Evolutionary conservation across 2,113 vertebrate genomes (phyloP).

Genomic region (Cebus imitator): DNA sequence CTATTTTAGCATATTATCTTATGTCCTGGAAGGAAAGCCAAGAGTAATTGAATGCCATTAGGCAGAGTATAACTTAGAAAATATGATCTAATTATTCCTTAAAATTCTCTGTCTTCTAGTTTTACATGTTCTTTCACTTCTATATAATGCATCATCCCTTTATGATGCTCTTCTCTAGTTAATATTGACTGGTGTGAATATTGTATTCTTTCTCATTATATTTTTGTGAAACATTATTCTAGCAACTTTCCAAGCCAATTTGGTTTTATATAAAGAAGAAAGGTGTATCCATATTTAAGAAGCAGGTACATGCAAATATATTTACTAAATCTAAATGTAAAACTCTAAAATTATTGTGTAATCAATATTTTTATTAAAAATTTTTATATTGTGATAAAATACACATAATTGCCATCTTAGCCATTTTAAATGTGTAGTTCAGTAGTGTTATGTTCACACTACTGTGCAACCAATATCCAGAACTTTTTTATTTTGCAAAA

Average conservation of each 20-base stretch:
- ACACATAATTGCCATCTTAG: not conserved
- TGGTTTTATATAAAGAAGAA: not conserved
- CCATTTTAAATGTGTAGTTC: not conserved
- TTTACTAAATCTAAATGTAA: not conserved
- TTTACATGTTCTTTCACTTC: not conserved
- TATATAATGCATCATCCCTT: not conserved
- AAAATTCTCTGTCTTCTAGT: not conserved
- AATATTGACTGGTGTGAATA: not conserved
- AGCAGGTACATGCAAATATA: not conserved
- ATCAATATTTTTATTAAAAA: not conserved
- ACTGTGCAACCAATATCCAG: not conserved
- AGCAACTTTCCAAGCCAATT: slow-evolving; percentile 17
- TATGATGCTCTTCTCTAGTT: not conserved
- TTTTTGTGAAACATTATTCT: not conserved
- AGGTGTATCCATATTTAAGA: not conserved
- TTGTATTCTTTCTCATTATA: not conserved
- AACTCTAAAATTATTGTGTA: not conserved
- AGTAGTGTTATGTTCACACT: not conserved
- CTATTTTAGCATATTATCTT: slow-evolving; percentile 35
- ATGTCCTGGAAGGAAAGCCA: slow-evolving; percentile 41
- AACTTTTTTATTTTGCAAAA: not conserved
- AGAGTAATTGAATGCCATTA: slow-evolving; percentile 27
- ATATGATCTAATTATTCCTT: not conserved
- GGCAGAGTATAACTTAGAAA: slow-evolving; percentile 28
- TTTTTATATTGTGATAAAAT: not conserved